Evolutionary conservation across 2,113 vertebrate species (phyloP).

Genomic region (Prolemur simus): DNA sequence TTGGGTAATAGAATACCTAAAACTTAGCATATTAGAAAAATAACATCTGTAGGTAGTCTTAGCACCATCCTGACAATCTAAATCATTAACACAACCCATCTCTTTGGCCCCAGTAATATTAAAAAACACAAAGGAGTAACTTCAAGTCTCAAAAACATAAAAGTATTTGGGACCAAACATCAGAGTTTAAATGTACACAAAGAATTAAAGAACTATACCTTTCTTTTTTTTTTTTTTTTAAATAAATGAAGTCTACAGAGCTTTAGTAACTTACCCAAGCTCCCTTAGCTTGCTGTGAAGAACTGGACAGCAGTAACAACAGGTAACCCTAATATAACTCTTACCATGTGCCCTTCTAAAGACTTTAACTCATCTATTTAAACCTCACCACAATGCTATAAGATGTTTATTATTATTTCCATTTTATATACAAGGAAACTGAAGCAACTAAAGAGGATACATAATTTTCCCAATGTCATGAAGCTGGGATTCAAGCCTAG

Average conservation of each 20-base stretch:
- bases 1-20: not conserved
- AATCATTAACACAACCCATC: not conserved
- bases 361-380: not conserved
- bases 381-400: not conserved
- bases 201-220: not conserved
- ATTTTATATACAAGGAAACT: not conserved
- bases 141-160: not conserved
- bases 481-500: not conserved
- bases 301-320: not conserved
- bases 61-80: not conserved
- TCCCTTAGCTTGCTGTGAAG: not conserved
- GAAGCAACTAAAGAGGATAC: not conserved
- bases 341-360: not conserved
- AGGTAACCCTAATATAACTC: not conserved
- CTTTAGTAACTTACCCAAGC: not conserved
- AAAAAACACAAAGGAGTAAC: not conserved
- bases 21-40: not conserved
- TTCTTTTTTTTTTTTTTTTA: not conserved
- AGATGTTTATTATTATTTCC: not conserved
- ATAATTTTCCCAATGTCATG: not conserved
- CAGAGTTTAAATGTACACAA: not conserved
- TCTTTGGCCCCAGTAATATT: not conserved
- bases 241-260: not conserved
- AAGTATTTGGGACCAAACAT: not conserved
- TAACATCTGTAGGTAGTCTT: not conserved